Evolutionary conservation across 2,888 invertebrate genomes (phyloP), one percentile per base, ranked within the genome.

Genomic region (Leptopterna dolabrata): DNA sequence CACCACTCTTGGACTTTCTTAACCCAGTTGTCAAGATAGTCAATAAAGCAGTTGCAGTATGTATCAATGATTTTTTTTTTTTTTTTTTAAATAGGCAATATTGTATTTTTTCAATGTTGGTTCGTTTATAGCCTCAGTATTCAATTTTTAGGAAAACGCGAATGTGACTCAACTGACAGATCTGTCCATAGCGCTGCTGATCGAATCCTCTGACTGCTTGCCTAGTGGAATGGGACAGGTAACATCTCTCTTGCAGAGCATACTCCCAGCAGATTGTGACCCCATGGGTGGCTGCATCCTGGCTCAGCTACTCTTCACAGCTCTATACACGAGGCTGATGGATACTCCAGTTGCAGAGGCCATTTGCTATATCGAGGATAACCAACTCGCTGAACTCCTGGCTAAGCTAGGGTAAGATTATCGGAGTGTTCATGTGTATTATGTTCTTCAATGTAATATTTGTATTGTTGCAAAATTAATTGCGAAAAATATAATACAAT

Each of bases 341-440:
- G 95, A 95, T 0, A 93, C 95, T n/a, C 95, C 95, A 0, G 92
- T 96, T 9, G 95, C 96, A 0, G 96, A 97, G 91, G 95, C 96
- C 0, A 93, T 96, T 16, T 96, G 96, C 91, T 95, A 94, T 29
- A 94, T 96, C 81, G 96, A 96, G 91, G 96, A 96, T 90, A 95
- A 96, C 88, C 94, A 96, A 91, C 95, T 96, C 78, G 93, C 94
- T 14, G 92, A 93, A 55, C 93, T 96, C 55, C 91, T 96, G 16
- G 92, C 93, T 14, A 73, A 51, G 13, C 45, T 85, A 2, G 47
- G 47, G 85, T 71, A 88, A 89, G 41, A 7, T 36, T 36, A 36
- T 4, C 4, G 36, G 36, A 14, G 90, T 90, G 88, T 90, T 90
- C 55, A 76, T 16, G 90, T 90, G 90, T 4, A 36, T 36, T 36